Percentiles rank a stretch among this genome's conserved stretches.
phyloP scores from a whole-genome alignment of 2,797 vertebrate species.

The Varecia variegata region DNA sequence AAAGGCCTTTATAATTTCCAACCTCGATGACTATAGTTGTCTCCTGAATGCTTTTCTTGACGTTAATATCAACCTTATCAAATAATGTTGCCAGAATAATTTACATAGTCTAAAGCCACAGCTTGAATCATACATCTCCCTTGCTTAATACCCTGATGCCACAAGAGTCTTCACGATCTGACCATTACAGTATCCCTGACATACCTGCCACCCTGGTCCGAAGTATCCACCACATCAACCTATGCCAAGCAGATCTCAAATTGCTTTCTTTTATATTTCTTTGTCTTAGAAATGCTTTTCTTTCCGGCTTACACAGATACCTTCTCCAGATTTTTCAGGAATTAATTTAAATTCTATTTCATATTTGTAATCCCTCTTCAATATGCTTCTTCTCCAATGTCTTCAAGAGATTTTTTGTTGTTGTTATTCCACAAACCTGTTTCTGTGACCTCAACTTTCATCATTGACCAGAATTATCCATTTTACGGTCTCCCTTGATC shows the following conservation, averaged over 20 bases:
- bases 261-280: neutral
- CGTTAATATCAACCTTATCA: neutral
- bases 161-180: neutral
- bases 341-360: conserved; percentile 41
- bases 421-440: conserved; percentile 45
- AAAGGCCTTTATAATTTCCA: neutral
- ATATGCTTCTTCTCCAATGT: conserved; percentile 25
- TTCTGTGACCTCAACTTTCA: conserved; percentile 59
- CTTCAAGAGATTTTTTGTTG: neutral
- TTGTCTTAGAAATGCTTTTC: neutral
- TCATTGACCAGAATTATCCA: conserved; percentile 66
- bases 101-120: neutral
- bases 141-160: neutral
- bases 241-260: neutral
- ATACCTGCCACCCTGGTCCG: neutral
- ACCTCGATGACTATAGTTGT: neutral
- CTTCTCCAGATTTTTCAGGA: neutral
- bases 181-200: neutral
- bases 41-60: neutral
- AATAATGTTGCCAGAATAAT: neutral
- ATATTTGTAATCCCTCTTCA: conserved; percentile 10
- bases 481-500: conserved; percentile 59
- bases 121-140: neutral
- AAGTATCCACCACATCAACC: fast-evolving
- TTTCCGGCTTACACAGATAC: neutral